Base-by-base conservation (phyloP, 2,113 vertebrate genomes). In the Albula glossodonta region DNA sequence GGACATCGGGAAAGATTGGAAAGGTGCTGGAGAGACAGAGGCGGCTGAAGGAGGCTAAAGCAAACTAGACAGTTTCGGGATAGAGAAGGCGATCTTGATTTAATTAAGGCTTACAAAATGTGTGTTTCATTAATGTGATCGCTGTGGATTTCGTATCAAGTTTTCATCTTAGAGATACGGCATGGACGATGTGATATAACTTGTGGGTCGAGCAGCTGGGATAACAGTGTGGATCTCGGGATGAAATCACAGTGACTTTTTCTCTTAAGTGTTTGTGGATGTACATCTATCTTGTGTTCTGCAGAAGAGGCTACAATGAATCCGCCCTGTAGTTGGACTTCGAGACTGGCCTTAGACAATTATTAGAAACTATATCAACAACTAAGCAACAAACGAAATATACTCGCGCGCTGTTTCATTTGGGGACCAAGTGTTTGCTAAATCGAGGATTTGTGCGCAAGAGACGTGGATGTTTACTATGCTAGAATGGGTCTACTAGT, bases 401-500 rank as follows among this genome's bases (percentile, higher is more conserved):
- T 85, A 91, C 87, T 90, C 84, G 57, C 57, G 49, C 90, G 91
- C 89, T 92, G 84, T 80, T 89, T 86, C 87, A 88, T 88, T 91
- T 83, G 89, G 88, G 88, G 87, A 78, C 90, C 15, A 82, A 84
- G 84, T 56, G 41, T 82, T 66, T 57, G 31, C 90, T 86, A 90
- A 87, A 88, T 91, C 88, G 95, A 96, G 96, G 94, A 96, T 96
- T 96, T 90, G 95, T 90, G 94, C 94, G 94, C 87, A 86, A 90
- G 84, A 78, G 90, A 88, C 90, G 93, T 96, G 97, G 96, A 97
- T 96, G 94, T 96, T 96, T 96, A 97, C 95, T 98, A 97, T 99
- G 97, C 95, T 92, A 99, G 96, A 92, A 99, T 99, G 98, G 96
- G 95, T 97, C 96, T 96, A 88, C 95, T 99, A 96, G 96, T 94